Conservation (phyloP, 2,797 vertebrate genomes). For the Epinephelus awoara region DNA sequence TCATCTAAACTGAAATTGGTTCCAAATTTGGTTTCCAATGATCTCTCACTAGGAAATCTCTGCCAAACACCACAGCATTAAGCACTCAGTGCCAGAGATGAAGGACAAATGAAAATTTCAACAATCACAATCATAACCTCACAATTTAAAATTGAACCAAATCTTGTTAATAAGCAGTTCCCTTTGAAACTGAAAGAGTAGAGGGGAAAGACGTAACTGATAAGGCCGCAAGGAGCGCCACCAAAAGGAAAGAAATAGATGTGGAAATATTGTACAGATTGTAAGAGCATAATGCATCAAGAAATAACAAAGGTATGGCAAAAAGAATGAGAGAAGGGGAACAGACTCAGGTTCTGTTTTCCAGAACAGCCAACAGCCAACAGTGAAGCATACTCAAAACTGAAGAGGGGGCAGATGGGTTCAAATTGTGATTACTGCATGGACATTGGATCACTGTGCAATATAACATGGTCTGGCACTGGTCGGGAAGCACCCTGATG, state of each 20-base stretch:
- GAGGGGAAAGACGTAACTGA: not conserved
- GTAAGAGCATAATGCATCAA: not conserved
- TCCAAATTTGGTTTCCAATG: conserved; percentile 7
- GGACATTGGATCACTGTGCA: not conserved
- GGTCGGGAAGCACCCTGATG: not conserved
- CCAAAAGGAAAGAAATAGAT: not conserved
- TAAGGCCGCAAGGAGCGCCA: not conserved
- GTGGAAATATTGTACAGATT: not conserved
- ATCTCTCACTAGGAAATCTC: not conserved
- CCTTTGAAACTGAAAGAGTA: not conserved
- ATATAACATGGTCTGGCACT: not conserved
- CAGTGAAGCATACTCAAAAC: not conserved
- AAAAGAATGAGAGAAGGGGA: not conserved
- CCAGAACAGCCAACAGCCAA: not conserved
- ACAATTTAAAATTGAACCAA: not conserved
- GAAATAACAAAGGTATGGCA: not conserved
- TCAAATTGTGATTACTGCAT: not conserved
- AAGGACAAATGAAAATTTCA: not conserved
- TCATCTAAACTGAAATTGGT: not conserved
- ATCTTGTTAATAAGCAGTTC: not conserved
- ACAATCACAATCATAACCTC: not conserved
- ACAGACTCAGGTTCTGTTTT: not conserved
- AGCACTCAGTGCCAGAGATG: not conserved
- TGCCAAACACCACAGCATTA: not conserved
- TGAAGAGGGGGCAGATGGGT: not conserved